A percentile compares a stretch with the other conserved stretches of the same genome.
phyloP scores from a whole-genome alignment of 2,888 invertebrate genomes.

The Campoletis raptor region DNA sequence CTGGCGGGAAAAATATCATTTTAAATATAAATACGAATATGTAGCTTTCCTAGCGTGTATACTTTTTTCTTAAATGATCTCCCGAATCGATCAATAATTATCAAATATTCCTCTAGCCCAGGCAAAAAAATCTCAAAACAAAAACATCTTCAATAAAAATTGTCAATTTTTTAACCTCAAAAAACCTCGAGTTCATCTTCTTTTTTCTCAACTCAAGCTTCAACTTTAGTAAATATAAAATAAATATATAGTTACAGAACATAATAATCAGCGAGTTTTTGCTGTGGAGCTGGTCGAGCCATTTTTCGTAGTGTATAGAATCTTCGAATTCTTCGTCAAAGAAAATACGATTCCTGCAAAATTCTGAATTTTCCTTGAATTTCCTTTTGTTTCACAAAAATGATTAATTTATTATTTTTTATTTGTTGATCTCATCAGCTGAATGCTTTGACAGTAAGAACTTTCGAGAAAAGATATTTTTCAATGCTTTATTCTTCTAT shows the following conservation, averaged over 20 bases:
- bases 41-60: background rate
- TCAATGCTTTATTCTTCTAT: no score
- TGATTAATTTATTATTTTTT: background rate
- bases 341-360: background rate
- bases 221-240: background rate
- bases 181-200: background rate
- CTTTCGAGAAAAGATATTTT: background rate
- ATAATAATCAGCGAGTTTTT: background rate
- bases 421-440: background rate
- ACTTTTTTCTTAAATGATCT: background rate
- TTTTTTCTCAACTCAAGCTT: background rate
- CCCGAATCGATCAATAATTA: background rate
- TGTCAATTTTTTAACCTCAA: no score
- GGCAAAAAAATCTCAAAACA: background rate
- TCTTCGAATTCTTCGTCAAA: background rate
- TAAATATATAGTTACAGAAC: background rate
- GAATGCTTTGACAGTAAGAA: background rate
- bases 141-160: background rate
- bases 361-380: background rate
- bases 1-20: conserved; percentile 83
- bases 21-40: conserved; percentile 75
- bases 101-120: background rate
- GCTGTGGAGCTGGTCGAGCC: no score
- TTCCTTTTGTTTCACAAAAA: background rate
- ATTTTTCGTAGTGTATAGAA: no score